phyloP scores from a whole-genome alignment of 1,140 invertebrate genomes.

The Pseudoatta argentina region DNA sequence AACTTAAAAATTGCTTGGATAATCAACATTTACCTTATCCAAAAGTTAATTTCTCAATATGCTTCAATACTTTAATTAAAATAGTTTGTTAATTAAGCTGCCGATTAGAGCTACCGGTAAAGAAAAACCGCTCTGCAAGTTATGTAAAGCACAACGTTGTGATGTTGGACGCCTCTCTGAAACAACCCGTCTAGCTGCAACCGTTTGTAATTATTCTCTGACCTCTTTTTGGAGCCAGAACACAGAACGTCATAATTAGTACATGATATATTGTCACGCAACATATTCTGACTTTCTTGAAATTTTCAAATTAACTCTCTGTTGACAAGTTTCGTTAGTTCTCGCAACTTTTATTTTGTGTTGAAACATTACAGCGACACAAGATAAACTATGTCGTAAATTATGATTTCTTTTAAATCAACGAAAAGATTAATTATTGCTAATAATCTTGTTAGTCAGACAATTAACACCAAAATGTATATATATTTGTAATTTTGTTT shows the following conservation, averaged over 20 bases:
- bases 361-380: slow-evolving; percentile 19
- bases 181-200: slow-evolving; percentile 29
- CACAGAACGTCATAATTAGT: slow-evolving; percentile 44
- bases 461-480: background rate
- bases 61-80: slow-evolving; percentile 45
- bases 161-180: slow-evolving; percentile 12
- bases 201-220: slow-evolving; percentile 53
- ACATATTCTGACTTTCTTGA: slow-evolving; percentile 48
- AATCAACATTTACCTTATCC: background rate
- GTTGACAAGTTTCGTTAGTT: slow-evolving; percentile 31
- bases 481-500: background rate
- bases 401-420: slow-evolving; percentile 36
- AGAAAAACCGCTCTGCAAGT: slow-evolving; percentile 35
- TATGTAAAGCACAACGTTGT: slow-evolving; percentile 24
- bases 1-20: slow-evolving; percentile 2
- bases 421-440: slow-evolving; percentile 14
- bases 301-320: slow-evolving; percentile 54
- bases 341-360: slow-evolving; percentile 37
- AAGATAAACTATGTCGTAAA: slow-evolving; percentile 7
- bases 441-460: background rate
- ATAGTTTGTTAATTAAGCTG: slow-evolving; percentile 58
- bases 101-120: slow-evolving; percentile 26
- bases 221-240: slow-evolving; percentile 45
- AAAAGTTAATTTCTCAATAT: slow-evolving; percentile 36
- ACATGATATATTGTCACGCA: slow-evolving; percentile 45